A percentile compares a stretch with the other conserved stretches of the same genome.
These are phyloP conservation scores for Seriola aureovittata DNA, from an alignment of 2,113 vertebrate genomes.

Conservation along the genomic window DNA sequence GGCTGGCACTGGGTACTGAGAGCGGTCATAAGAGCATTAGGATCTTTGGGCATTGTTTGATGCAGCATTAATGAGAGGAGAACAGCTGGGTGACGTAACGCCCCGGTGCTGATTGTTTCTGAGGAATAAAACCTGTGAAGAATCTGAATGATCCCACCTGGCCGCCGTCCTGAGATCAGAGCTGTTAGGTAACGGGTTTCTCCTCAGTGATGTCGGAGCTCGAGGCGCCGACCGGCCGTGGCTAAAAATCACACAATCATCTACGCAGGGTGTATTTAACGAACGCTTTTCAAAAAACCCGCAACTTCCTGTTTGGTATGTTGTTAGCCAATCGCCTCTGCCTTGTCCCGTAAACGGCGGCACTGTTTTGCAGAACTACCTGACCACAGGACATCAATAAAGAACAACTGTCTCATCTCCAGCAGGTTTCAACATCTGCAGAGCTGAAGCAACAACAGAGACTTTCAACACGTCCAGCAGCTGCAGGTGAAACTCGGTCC, in stretches of 20 bases:
- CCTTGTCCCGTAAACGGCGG: slow-evolving; percentile 57
- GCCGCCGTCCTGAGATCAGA: slow-evolving; percentile 1
- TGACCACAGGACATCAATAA: slow-evolving; percentile 67
- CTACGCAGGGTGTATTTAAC: slow-evolving; percentile 9
- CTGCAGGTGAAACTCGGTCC: slow-evolving; percentile 27
- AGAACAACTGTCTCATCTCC: slow-evolving; percentile 52
- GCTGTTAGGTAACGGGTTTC: slow-evolving; percentile 41
- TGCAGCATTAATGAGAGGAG: slow-evolving; percentile 16
- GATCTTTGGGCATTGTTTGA: slow-evolving; percentile 53
- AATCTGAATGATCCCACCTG: slow-evolving; percentile 22
- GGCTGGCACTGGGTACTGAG: slow-evolving; percentile 36
- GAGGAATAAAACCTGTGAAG: slow-evolving; percentile 19
- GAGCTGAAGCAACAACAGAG: slow-evolving; percentile 54
- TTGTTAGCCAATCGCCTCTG: slow-evolving; percentile 42
- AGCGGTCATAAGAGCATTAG: slow-evolving; percentile 59
- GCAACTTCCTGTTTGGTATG: slow-evolving; percentile 57
- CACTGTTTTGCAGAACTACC: slow-evolving; percentile 75
- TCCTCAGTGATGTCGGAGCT: not conserved
- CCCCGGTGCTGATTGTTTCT: not conserved
- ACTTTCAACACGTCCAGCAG: slow-evolving; percentile 52
- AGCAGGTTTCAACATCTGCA: slow-evolving; percentile 64
- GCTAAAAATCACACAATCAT: not conserved
- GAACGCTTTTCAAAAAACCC: slow-evolving; percentile 28
- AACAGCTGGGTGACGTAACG: slow-evolving; percentile 12
- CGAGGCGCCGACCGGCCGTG: too few relatives aligned